Conservation (phyloP, 2,888 invertebrate genomes). For the Phyllotreta striolata region DNA sequence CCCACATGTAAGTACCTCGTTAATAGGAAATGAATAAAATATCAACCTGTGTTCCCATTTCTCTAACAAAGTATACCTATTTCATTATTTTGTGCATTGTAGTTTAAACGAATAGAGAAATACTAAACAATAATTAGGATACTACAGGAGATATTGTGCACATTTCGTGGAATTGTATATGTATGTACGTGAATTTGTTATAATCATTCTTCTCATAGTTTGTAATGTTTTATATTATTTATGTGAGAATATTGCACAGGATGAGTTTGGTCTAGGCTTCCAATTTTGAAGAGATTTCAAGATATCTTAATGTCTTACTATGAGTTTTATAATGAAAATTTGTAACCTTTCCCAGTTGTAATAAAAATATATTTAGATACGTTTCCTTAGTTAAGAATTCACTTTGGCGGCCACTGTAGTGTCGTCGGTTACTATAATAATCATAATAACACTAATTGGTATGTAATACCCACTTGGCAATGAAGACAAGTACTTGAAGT, state of each 20-base stretch:
- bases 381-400: constrained; percentile 21
- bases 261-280: too few species aligned
- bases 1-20: constrained; percentile 17
- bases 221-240: too few species aligned
- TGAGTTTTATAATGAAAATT: too few species aligned
- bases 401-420: constrained; percentile 7
- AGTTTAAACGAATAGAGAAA: constrained; percentile 6
- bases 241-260: too few species aligned
- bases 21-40: constrained; percentile 22
- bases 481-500: constrained; percentile 21
- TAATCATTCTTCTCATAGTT: too few species aligned
- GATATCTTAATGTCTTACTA: too few species aligned
- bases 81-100: constrained; percentile 20
- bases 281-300: too few species aligned
- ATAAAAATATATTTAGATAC: background rate
- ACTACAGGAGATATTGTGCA: too few species aligned
- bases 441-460: constrained; percentile 24
- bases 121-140: background rate
- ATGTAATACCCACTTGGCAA: constrained; percentile 21
- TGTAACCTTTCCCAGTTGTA: constrained; percentile 6
- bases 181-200: too few species aligned
- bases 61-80: constrained; percentile 12
- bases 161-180: too few species aligned
- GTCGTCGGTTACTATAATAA: constrained; percentile 11
- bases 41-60: constrained; percentile 18